Evolutionary conservation across 2,113 vertebrate species (phyloP).

Genomic region (Lophotis ruficrista): DNA sequence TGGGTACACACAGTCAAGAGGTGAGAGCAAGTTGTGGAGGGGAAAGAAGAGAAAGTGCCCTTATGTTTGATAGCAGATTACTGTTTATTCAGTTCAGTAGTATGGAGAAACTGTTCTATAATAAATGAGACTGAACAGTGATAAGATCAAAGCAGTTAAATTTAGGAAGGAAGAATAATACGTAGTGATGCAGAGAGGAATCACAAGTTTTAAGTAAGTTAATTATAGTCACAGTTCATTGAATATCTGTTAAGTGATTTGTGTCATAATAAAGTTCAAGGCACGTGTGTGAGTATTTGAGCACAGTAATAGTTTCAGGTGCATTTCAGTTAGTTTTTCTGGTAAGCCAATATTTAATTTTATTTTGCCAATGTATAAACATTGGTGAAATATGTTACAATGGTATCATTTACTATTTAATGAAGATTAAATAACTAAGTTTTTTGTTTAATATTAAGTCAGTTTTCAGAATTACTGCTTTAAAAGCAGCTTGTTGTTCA

Average conservation of each 20-base stretch:
- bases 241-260: not conserved
- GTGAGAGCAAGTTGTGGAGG: not conserved
- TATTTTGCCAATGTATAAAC: not conserved
- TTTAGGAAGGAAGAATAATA: not conserved
- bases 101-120: not conserved
- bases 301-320: not conserved
- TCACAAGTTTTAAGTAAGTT: not conserved
- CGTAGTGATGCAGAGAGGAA: not conserved
- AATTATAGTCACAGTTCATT: not conserved
- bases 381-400: not conserved
- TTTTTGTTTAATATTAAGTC: not conserved
- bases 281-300: not conserved
- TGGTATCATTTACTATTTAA: not conserved
- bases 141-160: not conserved
- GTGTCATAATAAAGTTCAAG: not conserved
- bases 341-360: not conserved
- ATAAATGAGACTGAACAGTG: not conserved
- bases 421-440: not conserved
- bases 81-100: not conserved
- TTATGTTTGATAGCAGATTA: not conserved
- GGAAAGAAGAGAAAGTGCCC: not conserved
- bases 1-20: not conserved
- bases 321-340: not conserved
- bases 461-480: not conserved
- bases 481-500: not conserved